Base-by-base conservation (phyloP, 2,888 invertebrate species). In the Elegia similella region DNA sequence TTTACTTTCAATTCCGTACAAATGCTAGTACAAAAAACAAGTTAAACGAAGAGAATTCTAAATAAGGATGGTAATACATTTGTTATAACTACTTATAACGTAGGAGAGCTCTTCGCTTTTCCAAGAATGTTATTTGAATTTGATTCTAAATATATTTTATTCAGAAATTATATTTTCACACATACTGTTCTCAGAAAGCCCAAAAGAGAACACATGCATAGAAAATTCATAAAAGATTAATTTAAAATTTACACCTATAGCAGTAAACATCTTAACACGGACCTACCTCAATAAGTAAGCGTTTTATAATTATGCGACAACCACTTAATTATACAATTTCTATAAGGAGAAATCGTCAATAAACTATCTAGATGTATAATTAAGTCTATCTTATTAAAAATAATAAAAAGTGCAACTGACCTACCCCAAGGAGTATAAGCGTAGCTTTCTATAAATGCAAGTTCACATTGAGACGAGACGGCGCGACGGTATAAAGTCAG, bases 401-500 rank as follows among this genome's bases (percentile, higher is more conserved):
- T 29, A 10, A 10, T 46, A n/a, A 46, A n/a, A 46, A 46, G 23
- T 23, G 46, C 23, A 23, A 10, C 17, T 1, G 12, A 44, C 44
- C 44, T 44, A 44, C 46, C 46, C 16, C 23, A 46, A 46, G 23
- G n/a, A n/a, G 46, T 13, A 32, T 48, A 32, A 6, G 15, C 30
- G 13, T 16, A 48, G 13, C 32, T 30, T 44, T 17, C 16, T 38
- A 42, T 23, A 42, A 52, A 52, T 54, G 53, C 53, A 32, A 55
- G 44, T 29, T 16, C 32, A 17, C 12, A 15, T 44, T 32, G 34
- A 43, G 32, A 46, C 54, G 15, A 43, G 43, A 30, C 54, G n/a
- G 44, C 56, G 42, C 55, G 46, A 47, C 60, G 56, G 53, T 52
- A 57, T 52, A 60, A 59, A 58, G 52, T 59, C 59, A 46, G 55